Evolutionary conservation across 2,888 invertebrate genomes (phyloP).

Genomic region (Brachypterus glaber): DNA sequence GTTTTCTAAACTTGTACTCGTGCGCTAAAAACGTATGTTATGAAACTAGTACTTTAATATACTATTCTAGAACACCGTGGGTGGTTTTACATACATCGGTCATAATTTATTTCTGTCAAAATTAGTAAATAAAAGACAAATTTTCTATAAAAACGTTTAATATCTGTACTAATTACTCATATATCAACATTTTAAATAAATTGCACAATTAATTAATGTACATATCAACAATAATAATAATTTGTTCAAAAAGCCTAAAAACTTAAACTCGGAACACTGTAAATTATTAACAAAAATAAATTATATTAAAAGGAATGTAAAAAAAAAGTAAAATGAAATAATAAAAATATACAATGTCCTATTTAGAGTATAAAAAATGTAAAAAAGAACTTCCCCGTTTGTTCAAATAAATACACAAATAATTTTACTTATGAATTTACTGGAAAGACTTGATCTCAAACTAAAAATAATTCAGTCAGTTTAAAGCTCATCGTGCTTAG

Average conservation of each 20-base stretch:
- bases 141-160: constrained; percentile 22
- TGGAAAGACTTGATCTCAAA: constrained; percentile 13
- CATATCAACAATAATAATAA: too few species aligned
- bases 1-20: too few species aligned
- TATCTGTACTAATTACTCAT: constrained; percentile 18
- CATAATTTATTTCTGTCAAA: too few species aligned
- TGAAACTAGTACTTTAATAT: too few species aligned
- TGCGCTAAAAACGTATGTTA: too few species aligned
- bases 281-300: background rate
- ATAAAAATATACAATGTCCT: constrained; percentile 5
- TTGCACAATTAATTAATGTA: constrained; percentile 5
- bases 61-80: too few species aligned
- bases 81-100: too few species aligned
- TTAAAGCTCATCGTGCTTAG: constrained; percentile 94
- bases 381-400: constrained; percentile 4
- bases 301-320: background rate
- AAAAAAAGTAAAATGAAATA: background rate
- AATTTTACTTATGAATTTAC: constrained; percentile 6
- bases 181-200: constrained; percentile 17
- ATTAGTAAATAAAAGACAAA: background rate
- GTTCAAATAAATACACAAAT: background rate
- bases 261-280: background rate
- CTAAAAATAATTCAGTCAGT: constrained; percentile 14
- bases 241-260: background rate
- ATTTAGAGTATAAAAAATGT: constrained; percentile 7